Evolutionary conservation across 1,140 invertebrate genomes (phyloP).

Genomic region (Venustaconcha ellipsiformis): DNA sequence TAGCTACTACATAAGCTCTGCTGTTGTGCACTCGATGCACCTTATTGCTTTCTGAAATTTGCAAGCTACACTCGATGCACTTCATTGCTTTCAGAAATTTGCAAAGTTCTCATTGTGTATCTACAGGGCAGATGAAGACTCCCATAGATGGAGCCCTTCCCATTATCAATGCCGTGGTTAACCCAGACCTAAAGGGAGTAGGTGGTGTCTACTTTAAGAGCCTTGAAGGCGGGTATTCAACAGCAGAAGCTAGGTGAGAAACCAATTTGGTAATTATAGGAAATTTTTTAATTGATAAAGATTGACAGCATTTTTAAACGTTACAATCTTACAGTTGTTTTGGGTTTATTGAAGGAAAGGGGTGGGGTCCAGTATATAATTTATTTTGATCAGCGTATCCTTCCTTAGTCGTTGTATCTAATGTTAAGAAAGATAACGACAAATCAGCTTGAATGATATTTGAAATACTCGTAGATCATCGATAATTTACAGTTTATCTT

Average conservation of each 20-base stretch:
- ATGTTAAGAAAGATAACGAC: too few relatives aligned
- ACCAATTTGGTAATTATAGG: neutral
- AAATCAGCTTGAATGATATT: too few relatives aligned
- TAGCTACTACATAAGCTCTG: neutral
- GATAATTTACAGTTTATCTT: too few relatives aligned
- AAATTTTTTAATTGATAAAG: neutral
- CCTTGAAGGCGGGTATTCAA: constrained; percentile 21
- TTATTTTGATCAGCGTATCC: too few relatives aligned
- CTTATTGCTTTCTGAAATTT: neutral
- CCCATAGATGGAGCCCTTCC: constrained; percentile 42
- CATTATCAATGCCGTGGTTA: constrained; percentile 37
- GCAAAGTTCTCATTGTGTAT: neutral
- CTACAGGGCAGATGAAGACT: constrained; percentile 33
- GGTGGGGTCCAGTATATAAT: too few relatives aligned
- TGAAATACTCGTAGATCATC: too few relatives aligned
- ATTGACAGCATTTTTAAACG: too few relatives aligned
- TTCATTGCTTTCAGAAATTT: neutral
- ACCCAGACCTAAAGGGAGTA: constrained; percentile 33
- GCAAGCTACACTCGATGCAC: neutral
- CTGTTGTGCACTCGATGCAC: neutral
- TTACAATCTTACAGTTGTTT: too few relatives aligned
- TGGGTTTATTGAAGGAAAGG: too few relatives aligned
- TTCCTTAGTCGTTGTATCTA: too few relatives aligned
- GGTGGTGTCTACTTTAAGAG: constrained; percentile 35
- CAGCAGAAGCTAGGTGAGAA: constrained; percentile 30